A percentile compares a stretch with the other conserved stretches of the same genome.
These are phyloP conservation scores for Ametastegia equiseti DNA, from an alignment of 2,888 invertebrate species.

Conservation along the genomic window DNA sequence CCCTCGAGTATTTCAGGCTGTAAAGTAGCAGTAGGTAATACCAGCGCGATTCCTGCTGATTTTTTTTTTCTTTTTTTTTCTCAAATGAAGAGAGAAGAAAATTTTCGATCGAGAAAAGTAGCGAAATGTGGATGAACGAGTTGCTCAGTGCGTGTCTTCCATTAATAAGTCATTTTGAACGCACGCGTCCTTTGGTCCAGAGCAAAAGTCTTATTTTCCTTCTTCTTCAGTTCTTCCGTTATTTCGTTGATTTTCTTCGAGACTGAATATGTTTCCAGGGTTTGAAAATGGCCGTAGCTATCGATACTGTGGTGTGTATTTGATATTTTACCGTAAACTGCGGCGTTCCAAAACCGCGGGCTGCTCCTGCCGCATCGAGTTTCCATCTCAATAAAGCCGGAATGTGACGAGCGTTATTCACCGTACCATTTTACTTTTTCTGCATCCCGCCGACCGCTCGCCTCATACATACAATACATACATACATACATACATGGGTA, in stretches of 20 bases:
- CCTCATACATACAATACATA: too few relatives aligned
- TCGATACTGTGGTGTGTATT: too few relatives aligned
- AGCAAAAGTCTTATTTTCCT: neutral
- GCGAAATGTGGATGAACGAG: slow-evolving; percentile 8
- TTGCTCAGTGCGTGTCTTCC: neutral
- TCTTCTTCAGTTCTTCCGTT: neutral
- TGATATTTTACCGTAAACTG: neutral
- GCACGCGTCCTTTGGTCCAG: neutral
- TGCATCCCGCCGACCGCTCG: too few relatives aligned
- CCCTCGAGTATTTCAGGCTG: slow-evolving; percentile 10
- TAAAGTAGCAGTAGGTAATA: too few relatives aligned
- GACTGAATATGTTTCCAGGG: too few relatives aligned
- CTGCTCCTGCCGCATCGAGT: neutral
- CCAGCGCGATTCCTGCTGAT: neutral
- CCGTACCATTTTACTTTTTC: neutral
- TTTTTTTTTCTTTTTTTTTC: too few relatives aligned
- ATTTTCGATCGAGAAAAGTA: neutral
- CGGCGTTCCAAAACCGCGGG: neutral
- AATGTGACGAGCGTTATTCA: slow-evolving; percentile 20
- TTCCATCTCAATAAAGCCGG: slow-evolving; percentile 21
- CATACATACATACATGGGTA: neutral
- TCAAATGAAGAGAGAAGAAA: slow-evolving; percentile 12
- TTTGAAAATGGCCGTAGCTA: too few relatives aligned
- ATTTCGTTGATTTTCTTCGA: neutral
- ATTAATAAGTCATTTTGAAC: slow-evolving; percentile 29